Conservation (phyloP, 2,888 invertebrate species). For the Cantharis rufa region DNA sequence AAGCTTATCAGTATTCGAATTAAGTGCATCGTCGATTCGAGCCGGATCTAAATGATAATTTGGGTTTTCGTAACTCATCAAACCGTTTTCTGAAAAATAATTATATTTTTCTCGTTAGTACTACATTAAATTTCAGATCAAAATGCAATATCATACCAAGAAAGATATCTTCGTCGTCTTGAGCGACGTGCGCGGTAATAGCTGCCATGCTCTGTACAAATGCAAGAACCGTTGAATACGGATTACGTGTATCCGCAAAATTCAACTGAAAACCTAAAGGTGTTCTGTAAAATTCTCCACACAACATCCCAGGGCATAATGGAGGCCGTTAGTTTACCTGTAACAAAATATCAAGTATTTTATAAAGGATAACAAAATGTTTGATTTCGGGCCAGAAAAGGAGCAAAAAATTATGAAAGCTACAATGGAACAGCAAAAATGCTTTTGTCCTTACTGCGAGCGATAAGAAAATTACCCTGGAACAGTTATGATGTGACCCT, state of each 20-base stretch:
- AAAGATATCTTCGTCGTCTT: conserved; percentile 67
- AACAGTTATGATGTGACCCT: neutral
- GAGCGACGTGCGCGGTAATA: conserved; percentile 60
- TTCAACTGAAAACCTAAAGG: conserved; percentile 56
- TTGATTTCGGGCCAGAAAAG: neutral
- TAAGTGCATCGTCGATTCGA: conserved; percentile 75
- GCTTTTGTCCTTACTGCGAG: neutral
- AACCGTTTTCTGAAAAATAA: conserved; percentile 80
- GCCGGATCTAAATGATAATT: conserved; percentile 85
- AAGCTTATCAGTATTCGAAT: conserved; percentile 66
- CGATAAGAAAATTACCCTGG: neutral
- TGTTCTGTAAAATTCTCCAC: conserved; percentile 59
- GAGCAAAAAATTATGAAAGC: neutral
- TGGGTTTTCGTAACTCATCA: conserved; percentile 88
- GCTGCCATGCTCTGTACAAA: conserved; percentile 64
- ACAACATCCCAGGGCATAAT: conserved; percentile 57
- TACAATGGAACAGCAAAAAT: neutral
- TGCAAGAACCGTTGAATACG: conserved; percentile 64
- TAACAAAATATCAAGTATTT: conserved; percentile 33
- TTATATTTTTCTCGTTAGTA: neutral
- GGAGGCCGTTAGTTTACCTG: conserved; percentile 51
- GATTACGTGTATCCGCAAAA: conserved; percentile 58
- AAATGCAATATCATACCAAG: conserved; percentile 61
- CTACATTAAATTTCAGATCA: neutral
- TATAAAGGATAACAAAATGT: neutral